Evolutionary conservation across 2,113 vertebrate genomes (phyloP).

Genomic region (Varanus salvator): DNA sequence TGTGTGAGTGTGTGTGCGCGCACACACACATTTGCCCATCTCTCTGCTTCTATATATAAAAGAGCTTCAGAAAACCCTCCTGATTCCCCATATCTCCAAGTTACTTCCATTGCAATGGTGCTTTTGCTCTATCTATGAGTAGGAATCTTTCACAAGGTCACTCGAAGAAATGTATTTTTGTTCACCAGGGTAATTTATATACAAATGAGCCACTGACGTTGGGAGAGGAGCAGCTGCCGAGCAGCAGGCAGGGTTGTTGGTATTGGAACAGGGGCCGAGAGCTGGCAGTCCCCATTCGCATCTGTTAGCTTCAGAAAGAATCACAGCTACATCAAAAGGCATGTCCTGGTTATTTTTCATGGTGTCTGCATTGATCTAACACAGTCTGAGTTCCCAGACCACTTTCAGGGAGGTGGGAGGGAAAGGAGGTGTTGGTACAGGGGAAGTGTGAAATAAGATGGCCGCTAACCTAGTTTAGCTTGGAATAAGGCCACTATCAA

Average conservation of each 20-base stretch:
- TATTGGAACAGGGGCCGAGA: conserved; percentile 60
- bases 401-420: conserved; percentile 14
- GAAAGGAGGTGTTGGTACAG: conserved; percentile 16
- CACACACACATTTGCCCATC: no score
- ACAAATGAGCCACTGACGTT: conserved; percentile 58
- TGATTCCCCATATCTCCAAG: conserved; percentile 21
- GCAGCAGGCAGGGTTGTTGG: conserved; percentile 73
- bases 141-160: conserved; percentile 43
- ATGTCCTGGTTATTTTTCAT: conserved; percentile 70
- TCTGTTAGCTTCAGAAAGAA: conserved; percentile 71
- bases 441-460: conserved; percentile 47
- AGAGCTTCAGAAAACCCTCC: conserved; percentile 14
- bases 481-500: conserved; percentile 35
- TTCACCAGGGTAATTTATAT: conserved; percentile 47
- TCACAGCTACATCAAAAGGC: conserved; percentile 69
- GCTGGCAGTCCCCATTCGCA: conserved; percentile 69
- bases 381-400: conserved; percentile 64
- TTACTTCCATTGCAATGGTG: conserved; percentile 8
- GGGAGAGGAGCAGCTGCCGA: conserved; percentile 67
- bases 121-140: conserved; percentile 40
- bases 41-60: conserved; percentile 3
- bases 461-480: conserved; percentile 30
- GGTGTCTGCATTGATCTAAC: conserved; percentile 70
- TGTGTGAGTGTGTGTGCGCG: not conserved
- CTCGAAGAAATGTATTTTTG: conserved; percentile 38